These are phyloP conservation scores for Madoqua kirkii DNA, from an alignment of 2,113 vertebrate species.

Conservation along the genomic window DNA sequence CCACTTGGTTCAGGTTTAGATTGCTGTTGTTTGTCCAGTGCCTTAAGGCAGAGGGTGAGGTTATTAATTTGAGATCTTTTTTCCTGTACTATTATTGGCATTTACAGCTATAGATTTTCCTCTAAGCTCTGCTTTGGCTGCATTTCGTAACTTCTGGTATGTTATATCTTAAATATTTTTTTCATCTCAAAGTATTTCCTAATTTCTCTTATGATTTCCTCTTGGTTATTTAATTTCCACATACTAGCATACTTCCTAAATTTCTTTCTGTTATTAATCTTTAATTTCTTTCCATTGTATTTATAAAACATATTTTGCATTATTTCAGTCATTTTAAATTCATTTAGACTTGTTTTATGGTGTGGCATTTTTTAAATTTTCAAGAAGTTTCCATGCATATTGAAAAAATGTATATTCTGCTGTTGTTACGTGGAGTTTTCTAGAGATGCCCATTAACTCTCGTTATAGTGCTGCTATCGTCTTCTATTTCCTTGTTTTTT, in stretches of 20 bases:
- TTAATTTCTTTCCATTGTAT: background rate
- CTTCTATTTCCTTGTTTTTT: background rate
- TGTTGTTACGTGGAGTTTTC: background rate
- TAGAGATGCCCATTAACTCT: background rate
- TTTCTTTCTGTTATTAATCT: background rate
- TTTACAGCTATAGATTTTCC: background rate
- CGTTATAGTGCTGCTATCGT: rapidly evolving
- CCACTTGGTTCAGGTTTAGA: background rate
- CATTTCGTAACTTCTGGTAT: background rate
- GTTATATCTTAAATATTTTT: background rate
- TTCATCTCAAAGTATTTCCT: background rate
- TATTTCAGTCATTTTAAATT: background rate
- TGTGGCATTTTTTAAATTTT: background rate
- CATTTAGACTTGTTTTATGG: background rate
- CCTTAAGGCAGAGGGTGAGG: background rate
- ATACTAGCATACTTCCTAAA: rapidly evolving
- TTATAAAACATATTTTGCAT: background rate
- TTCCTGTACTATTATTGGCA: background rate
- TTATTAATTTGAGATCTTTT: background rate
- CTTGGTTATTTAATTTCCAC: background rate
- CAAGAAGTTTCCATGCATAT: background rate
- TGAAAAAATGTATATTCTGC: background rate
- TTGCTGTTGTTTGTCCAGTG: background rate
- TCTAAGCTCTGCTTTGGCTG: background rate
- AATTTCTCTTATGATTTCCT: background rate